Evolutionary conservation across 2,888 invertebrate genomes (phyloP), one percentile per base, ranked within the genome.

Genomic region (Dynastes hyllus): DNA sequence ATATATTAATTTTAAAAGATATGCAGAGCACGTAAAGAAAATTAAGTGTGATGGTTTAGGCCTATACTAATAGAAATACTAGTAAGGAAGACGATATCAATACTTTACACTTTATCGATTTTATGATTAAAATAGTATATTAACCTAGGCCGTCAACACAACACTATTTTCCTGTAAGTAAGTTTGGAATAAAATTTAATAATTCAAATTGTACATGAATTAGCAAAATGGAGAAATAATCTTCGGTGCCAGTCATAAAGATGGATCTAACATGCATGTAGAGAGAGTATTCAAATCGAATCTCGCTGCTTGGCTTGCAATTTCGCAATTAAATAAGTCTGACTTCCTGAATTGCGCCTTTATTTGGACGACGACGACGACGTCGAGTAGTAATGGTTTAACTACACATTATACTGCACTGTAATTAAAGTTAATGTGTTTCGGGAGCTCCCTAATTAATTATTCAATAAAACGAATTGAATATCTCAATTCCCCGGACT

Each of bases 381-480:
- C 71, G 71, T 55, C 71, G 71, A n/a, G 81, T 83, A 83, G 83
- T 84, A 84, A 84, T 83, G 83, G 82, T 79, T 83, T 83, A 83
- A 84, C 83, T 84, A 83, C 83, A 84, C 84, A 84, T 84, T 84
- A 84, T 82, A 81, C 83, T 83, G 81, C 83, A 80, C 81, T 83
- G 82, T 81, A 84, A 84, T 84, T 85, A 85, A 85, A 84, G 82
- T 84, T 85, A 84, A 85, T 84, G 85, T 81, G 83, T 82, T 81
- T 81, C 82, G 81, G 83, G 82, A 83, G 83, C 82, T 81, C 82
- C 81, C 83, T 83, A 84, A 85, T 85, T 85, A 85, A 84, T 85
- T 85, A 85, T 85, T 85, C 84, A 84, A 84, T 84, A 84, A 84
- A 84, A 84, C 82, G 83, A 84, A 84, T 84, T 84, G 82, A 81